Conservation (phyloP, 1,140 invertebrate species). For the Apis florea region DNA sequence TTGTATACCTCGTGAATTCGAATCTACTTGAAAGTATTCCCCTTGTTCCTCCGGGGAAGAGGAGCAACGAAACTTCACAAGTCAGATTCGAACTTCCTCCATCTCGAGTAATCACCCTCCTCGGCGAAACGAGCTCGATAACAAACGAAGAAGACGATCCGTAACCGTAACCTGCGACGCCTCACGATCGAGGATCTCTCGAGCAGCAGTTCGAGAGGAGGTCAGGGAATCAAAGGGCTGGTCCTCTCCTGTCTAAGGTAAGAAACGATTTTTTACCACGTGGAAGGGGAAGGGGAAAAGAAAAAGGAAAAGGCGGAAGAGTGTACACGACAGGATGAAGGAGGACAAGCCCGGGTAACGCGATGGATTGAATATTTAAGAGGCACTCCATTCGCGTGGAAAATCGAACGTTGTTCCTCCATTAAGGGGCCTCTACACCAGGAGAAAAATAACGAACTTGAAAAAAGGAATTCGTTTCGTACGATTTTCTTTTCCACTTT, state of each 20-base stretch:
- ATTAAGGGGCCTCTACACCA: slow-evolving; percentile 65
- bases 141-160: neutral
- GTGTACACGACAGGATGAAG: slow-evolving; percentile 19
- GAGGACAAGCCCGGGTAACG: slow-evolving; percentile 39
- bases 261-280: neutral
- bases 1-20: too few species aligned
- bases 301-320: neutral
- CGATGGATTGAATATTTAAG: slow-evolving; percentile 76
- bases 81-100: neutral
- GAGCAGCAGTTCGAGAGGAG: neutral
- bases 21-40: too few species aligned
- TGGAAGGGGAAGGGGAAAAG: neutral
- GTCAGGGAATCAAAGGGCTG: slow-evolving; percentile 57
- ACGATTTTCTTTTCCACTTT: too few species aligned
- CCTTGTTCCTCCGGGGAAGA: too few species aligned
- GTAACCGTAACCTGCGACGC: neutral
- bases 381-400: slow-evolving; percentile 67
- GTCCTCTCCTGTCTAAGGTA: slow-evolving; percentile 26
- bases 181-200: neutral
- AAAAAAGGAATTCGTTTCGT: slow-evolving; percentile 19
- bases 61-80: too few species aligned
- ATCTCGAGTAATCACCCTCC: neutral
- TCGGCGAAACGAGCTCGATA: neutral
- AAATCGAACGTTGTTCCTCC: slow-evolving; percentile 76
- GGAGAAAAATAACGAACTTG: slow-evolving; percentile 33